phyloP scores from a whole-genome alignment of 1,140 invertebrate species.

The Pseudomyrmex concolor region DNA sequence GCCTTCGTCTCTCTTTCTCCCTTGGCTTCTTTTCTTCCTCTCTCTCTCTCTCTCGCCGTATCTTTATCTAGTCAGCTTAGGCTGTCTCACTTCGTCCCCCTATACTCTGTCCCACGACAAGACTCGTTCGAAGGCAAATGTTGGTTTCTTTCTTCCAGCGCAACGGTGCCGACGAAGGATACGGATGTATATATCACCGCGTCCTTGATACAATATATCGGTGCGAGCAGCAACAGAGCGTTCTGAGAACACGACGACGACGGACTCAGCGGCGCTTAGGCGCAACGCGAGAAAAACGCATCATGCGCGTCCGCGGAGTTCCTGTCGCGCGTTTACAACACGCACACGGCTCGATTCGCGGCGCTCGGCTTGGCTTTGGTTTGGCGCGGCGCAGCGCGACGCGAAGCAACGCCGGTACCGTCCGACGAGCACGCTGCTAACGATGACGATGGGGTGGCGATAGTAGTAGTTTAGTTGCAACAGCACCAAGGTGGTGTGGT shows the following conservation, averaged over 20 bases:
- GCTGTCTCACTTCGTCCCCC: conserved; percentile 52
- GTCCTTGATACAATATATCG: conserved; percentile 47
- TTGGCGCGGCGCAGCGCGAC: conserved; percentile 20
- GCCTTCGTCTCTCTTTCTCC: conserved; percentile 64
- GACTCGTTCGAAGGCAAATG: conserved; percentile 57
- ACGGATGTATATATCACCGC: conserved; percentile 16
- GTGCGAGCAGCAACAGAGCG: conserved; percentile 27
- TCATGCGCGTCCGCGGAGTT: conserved; percentile 26
- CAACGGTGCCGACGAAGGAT: conserved; percentile 44
- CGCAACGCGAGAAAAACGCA: conserved; percentile 23
- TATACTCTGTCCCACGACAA: conserved; percentile 48
- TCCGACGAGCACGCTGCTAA: conserved; percentile 48
- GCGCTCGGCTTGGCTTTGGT: not conserved
- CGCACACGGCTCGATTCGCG: conserved; percentile 1
- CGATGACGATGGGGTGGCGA: conserved; percentile 38
- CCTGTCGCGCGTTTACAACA: conserved; percentile 35
- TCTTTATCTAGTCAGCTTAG: conserved; percentile 34
- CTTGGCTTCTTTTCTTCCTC: conserved; percentile 35
- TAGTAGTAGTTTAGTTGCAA: conserved; percentile 31
- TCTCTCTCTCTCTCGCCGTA: conserved; percentile 32
- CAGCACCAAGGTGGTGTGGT: not conserved
- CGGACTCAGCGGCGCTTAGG: conserved; percentile 2
- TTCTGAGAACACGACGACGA: not conserved
- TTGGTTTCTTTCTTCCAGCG: conserved; percentile 60
- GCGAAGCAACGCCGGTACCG: conserved; percentile 39